phyloP scores from a whole-genome alignment of 2,113 vertebrate genomes.

The Oncorhynchus mykiss region DNA sequence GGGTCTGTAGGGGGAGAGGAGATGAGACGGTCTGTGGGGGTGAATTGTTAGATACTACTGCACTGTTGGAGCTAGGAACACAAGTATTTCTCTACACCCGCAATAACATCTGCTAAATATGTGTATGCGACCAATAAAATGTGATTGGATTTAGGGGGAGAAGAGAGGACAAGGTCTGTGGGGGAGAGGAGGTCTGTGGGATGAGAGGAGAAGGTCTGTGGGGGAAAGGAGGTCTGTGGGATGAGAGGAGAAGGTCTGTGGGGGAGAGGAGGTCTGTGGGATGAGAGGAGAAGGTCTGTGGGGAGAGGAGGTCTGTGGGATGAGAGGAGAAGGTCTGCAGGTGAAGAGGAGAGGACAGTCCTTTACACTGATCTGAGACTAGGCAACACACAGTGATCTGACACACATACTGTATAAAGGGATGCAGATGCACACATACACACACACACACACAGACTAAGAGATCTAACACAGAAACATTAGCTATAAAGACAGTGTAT shows the following conservation, averaged over 20 bases:
- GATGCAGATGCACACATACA: constrained; percentile 4
- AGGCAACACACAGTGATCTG: not conserved
- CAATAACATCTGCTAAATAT: too few species aligned
- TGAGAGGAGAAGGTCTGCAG: not conserved
- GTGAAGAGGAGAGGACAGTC: not conserved
- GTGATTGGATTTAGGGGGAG: too few species aligned
- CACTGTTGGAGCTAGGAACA: too few species aligned
- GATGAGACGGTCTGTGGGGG: not conserved
- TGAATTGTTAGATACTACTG: too few species aligned
- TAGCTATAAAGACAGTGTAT: too few species aligned
- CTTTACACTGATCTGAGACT: not conserved
- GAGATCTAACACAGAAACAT: too few species aligned
- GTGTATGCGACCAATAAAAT: too few species aligned
- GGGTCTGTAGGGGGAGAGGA: not conserved
- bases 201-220: not conserved
- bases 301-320: not conserved
- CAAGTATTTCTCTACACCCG: too few species aligned
- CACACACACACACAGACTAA: constrained; percentile 6
- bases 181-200: too few species aligned
- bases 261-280: not conserved
- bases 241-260: too few species aligned
- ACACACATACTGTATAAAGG: not conserved
- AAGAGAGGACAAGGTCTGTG: too few species aligned
- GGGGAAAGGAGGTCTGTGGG: not conserved
- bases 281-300: not conserved